Base-by-base conservation (phyloP, 2,113 vertebrate genomes). In the Xenus cinereus region DNA sequence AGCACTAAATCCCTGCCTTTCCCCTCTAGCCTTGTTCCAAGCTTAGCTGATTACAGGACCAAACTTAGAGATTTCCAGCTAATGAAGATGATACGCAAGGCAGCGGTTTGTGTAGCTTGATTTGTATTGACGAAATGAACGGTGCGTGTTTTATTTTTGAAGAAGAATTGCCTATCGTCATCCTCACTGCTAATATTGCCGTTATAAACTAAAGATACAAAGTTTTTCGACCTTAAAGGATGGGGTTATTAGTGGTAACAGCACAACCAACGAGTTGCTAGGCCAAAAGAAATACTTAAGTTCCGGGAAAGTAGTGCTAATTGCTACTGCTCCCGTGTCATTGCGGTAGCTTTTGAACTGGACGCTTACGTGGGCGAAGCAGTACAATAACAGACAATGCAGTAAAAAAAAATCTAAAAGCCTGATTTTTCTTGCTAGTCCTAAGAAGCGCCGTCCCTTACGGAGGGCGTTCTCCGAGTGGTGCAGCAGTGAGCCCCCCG, bases 1-100 rank as follows among this genome's bases (percentile, higher is more conserved):
- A 97, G 89, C 39, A 93, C 53, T 95, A 96, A 97, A 97, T 97
- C 96, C 86, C 86, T 87, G 84, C 94, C 86, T 94, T 95, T 95
- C 89, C 84, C 90, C 43, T 92, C 89, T 81, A 95, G 92, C 78
- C 84, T 89, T 94, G 75, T 94, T 87, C 77, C 84, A 53, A 73
- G 89, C 73, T 92, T 82, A 92, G 92, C 80, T 92, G 92, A 91
- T 96, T 93, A 95, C 48, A 79, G 86, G 92, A 73, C 95, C 88
- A 92, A 95, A 97, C 56, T 88, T 84, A 43, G 33, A 84, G 91
- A 90, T 93, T 95, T 92, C 80, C 57, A 76, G 66, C 66, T 95
- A 84, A 93, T 75, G 89, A 95, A 89, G 92, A 88, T 56, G 93
- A 75, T 78, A 66, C 33, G 41, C 39, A 81, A 92, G 53, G 69